Evolutionary conservation across 2,797 vertebrate species (phyloP).

Genomic region (Apogon talboti): DNA sequence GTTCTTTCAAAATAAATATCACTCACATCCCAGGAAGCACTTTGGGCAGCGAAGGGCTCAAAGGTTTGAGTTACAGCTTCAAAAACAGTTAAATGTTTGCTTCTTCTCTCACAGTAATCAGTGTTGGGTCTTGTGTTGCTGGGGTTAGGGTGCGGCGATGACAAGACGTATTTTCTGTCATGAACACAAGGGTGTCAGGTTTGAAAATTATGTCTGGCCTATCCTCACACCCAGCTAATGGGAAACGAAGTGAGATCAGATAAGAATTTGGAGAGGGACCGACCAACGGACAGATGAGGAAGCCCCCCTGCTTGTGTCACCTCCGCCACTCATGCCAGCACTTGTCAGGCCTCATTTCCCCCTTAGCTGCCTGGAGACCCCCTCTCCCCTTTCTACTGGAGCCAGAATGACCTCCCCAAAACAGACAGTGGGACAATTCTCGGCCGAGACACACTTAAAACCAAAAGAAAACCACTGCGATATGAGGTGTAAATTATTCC

Average conservation of each 20-base stretch:
- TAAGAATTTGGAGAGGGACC: slow-evolving; percentile 69
- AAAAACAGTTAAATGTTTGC: slow-evolving; percentile 55
- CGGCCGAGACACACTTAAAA: slow-evolving; percentile 39
- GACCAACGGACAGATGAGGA: slow-evolving; percentile 70
- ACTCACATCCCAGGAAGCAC: slow-evolving; percentile 50
- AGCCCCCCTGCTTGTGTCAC: slow-evolving; percentile 72
- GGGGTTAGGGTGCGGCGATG: slow-evolving; percentile 19
- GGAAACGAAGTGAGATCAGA: slow-evolving; percentile 84
- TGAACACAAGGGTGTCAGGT: slow-evolving; percentile 22
- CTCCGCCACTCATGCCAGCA: slow-evolving; percentile 72
- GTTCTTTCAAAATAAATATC: slow-evolving; percentile 55
- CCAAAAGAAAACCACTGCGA: slow-evolving; percentile 43
- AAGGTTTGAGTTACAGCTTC: slow-evolving; percentile 42
- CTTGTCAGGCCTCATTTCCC: slow-evolving; percentile 80
- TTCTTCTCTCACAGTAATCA: slow-evolving; percentile 52
- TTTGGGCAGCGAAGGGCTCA: slow-evolving; percentile 37
- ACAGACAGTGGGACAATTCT: slow-evolving; percentile 78
- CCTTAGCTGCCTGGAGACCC: slow-evolving; percentile 74
- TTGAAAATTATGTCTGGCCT: slow-evolving; percentile 46
- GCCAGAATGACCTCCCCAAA: slow-evolving; percentile 60
- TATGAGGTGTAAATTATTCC: slow-evolving; percentile 64
- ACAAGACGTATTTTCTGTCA: slow-evolving; percentile 64
- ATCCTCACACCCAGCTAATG: slow-evolving; percentile 74
- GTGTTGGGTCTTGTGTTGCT: slow-evolving; percentile 61
- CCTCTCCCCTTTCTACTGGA: slow-evolving; percentile 75